phyloP scores from a whole-genome alignment of 1,140 invertebrate species.

The Rhagoletis pomonella region DNA sequence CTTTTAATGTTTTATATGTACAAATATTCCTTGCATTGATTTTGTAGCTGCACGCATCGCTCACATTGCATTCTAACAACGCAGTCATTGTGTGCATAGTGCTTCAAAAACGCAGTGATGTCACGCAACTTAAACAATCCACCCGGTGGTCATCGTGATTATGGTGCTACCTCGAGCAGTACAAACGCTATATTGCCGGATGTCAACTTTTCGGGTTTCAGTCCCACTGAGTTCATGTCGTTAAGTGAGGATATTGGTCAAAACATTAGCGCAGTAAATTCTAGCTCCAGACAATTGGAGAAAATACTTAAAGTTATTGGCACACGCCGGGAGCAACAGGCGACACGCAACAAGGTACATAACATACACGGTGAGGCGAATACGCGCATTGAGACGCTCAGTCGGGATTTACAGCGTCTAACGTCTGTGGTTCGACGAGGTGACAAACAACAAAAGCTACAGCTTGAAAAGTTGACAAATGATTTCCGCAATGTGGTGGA shows the following conservation, averaged over 20 bases:
- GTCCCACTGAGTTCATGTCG: slow-evolving; percentile 83
- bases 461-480: slow-evolving; percentile 86
- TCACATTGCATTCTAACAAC: slow-evolving; percentile 5
- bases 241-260: slow-evolving; percentile 85
- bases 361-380: slow-evolving; percentile 87
- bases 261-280: slow-evolving; percentile 86
- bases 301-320: slow-evolving; percentile 85
- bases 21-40: slow-evolving; percentile 22
- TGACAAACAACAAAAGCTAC: slow-evolving; percentile 86
- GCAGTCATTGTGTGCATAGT: slow-evolving; percentile 1
- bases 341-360: slow-evolving; percentile 76
- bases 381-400: slow-evolving; percentile 83
- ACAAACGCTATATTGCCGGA: slow-evolving; percentile 75
- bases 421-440: slow-evolving; percentile 80
- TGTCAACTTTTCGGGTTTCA: slow-evolving; percentile 80
- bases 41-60: background rate
- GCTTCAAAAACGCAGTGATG: slow-evolving; percentile 35
- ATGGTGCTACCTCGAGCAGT: slow-evolving; percentile 74
- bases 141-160: slow-evolving; percentile 72
- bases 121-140: slow-evolving; percentile 57
- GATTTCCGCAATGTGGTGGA: slow-evolving; percentile 87
- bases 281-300: slow-evolving; percentile 82
- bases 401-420: slow-evolving; percentile 82
- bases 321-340: slow-evolving; percentile 82
- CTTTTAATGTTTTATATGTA: background rate